These are phyloP conservation scores for Melinaea menophilus DNA, from an alignment of 2,888 invertebrate genomes.

Conservation along the genomic window DNA sequence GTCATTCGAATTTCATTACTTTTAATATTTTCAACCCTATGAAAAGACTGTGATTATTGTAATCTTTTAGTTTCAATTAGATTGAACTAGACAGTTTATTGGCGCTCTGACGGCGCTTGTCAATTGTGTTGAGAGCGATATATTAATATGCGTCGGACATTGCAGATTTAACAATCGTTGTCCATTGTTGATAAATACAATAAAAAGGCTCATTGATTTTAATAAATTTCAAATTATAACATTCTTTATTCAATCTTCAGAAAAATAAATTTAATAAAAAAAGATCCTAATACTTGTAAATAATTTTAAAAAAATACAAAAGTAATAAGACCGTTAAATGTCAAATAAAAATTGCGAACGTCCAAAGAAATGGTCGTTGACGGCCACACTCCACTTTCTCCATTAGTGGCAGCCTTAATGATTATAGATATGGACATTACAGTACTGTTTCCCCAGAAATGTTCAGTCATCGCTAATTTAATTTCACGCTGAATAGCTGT, in stretches of 20 bases:
- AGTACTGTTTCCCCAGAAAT: slow-evolving; percentile 24
- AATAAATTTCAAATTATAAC: too few relatives aligned
- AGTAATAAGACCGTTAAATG: slow-evolving; percentile 2
- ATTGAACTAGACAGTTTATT: slow-evolving; percentile 14
- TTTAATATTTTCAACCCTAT: too few relatives aligned
- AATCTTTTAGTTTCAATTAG: background rate
- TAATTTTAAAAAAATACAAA: too few relatives aligned
- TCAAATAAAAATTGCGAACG: slow-evolving; percentile 24
- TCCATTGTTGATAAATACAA: slow-evolving; percentile 27
- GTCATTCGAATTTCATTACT: too few relatives aligned
- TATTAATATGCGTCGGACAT: slow-evolving; percentile 28
- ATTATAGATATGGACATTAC: slow-evolving; percentile 26
- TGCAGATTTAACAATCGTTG: slow-evolving; percentile 22
- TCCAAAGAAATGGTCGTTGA: slow-evolving; percentile 25
- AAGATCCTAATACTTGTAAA: too few relatives aligned
- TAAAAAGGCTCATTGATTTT: slow-evolving; percentile 10
- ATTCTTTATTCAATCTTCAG: too few relatives aligned
- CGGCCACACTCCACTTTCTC: slow-evolving; percentile 31
- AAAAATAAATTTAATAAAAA: too few relatives aligned
- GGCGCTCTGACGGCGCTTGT: slow-evolving; percentile 25
- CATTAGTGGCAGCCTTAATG: slow-evolving; percentile 32
- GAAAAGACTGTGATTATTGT: background rate
- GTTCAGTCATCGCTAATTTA: slow-evolving; percentile 22
- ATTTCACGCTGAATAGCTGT: background rate
- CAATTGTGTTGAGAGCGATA: slow-evolving; percentile 25